Evolutionary conservation across 2,888 invertebrate genomes (phyloP).

Genomic region (Trichogramma dendrolimi): DNA sequence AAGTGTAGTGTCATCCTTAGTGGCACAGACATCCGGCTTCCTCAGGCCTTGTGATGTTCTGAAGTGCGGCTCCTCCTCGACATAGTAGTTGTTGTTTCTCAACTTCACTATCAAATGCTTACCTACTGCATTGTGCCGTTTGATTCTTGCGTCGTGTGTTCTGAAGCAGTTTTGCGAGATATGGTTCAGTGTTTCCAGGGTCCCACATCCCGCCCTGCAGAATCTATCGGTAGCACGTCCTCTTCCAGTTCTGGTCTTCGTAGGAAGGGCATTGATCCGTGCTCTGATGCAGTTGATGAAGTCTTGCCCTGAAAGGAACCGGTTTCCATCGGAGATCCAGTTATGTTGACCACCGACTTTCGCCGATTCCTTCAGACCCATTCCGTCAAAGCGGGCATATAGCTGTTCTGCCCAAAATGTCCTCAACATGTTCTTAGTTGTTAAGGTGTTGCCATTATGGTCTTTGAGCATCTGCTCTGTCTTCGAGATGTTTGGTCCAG

Average conservation of each 20-base stretch:
- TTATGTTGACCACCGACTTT: conserved; percentile 18
- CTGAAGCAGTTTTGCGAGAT: conserved; percentile 20
- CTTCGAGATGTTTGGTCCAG: background rate
- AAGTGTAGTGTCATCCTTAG: conserved; percentile 29
- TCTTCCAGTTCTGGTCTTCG: conserved; percentile 8
- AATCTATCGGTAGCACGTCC: conserved; percentile 1
- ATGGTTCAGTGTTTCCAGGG: conserved; percentile 19
- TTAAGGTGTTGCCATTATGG: background rate
- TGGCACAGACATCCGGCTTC: conserved; percentile 41
- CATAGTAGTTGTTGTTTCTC: background rate
- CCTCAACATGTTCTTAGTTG: background rate
- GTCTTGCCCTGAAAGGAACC: conserved; percentile 20
- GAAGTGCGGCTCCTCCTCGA: conserved; percentile 17
- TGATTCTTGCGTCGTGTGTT: conserved; percentile 39
- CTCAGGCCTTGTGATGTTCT: conserved; percentile 33
- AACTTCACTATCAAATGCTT: conserved; percentile 17
- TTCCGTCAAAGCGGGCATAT: conserved; percentile 10
- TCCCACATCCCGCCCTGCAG: conserved; percentile 22
- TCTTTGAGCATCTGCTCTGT: background rate
- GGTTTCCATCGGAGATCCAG: conserved; percentile 21
- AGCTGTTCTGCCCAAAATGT: conserved; percentile 7
- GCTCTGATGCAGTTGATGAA: conserved; percentile 12
- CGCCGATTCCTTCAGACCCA: background rate
- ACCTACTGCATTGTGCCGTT: conserved; percentile 41
- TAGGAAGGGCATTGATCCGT: conserved; percentile 22